Conservation (phyloP, 2,113 vertebrate genomes). For the Clupea harengus region DNA sequence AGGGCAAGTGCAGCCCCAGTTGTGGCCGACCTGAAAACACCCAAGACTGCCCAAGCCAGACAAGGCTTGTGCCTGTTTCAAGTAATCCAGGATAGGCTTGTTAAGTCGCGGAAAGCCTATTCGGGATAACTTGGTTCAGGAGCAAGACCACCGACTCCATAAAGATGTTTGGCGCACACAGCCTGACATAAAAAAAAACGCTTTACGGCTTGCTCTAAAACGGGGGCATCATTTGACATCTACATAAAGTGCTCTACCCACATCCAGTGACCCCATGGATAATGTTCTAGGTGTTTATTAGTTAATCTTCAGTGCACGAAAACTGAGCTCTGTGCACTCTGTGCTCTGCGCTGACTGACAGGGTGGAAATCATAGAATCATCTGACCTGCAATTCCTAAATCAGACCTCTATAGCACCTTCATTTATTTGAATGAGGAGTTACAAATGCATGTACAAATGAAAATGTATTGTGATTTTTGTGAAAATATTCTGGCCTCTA, state of each 20-base stretch:
- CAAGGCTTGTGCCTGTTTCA: conserved; percentile 84
- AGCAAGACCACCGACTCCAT: conserved; percentile 64
- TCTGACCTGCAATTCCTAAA: conserved; percentile 6
- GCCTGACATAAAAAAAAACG: conserved; percentile 26
- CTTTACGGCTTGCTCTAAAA: conserved; percentile 39
- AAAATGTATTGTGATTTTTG: neutral
- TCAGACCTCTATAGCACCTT: neutral
- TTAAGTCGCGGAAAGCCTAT: conserved; percentile 84
- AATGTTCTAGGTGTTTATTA: neutral
- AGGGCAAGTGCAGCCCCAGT: conserved; percentile 44
- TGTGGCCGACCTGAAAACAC: conserved; percentile 45
- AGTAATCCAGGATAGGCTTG: conserved; percentile 99
- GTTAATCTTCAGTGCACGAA: conserved; percentile 1
- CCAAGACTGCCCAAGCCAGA: conserved; percentile 13
- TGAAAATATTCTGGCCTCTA: neutral
- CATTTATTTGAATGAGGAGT: neutral
- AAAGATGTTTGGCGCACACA: conserved; percentile 30
- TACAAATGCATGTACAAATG: neutral
- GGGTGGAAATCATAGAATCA: neutral
- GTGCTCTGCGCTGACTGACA: neutral
- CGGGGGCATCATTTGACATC: neutral
- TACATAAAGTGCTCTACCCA: conserved; percentile 24
- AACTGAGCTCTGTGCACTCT: neutral
- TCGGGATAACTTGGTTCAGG: conserved; percentile 94
- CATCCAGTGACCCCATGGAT: neutral